phyloP scores from a whole-genome alignment of 2,888 invertebrate species.

The Yponomeuta sedellus region DNA sequence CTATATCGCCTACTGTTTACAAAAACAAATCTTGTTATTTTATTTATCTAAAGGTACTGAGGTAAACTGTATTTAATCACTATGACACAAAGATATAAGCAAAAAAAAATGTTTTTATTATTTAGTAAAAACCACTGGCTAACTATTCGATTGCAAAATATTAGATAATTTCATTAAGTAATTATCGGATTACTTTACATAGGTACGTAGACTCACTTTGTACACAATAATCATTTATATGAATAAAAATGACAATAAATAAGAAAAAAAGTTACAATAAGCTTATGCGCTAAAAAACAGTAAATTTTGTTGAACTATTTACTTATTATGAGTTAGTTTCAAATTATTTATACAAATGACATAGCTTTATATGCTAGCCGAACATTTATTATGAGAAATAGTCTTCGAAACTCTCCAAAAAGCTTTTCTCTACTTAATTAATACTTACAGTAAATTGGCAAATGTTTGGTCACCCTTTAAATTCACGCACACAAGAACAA shows the following conservation, averaged over 20 bases:
- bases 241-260: not conserved
- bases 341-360: slow-evolving; percentile 7
- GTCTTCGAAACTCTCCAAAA: slow-evolving; percentile 37
- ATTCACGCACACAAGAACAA: slow-evolving; percentile 2
- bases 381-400: slow-evolving; percentile 22
- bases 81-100: not conserved
- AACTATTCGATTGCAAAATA: slow-evolving; percentile 13
- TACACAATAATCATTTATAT: slow-evolving; percentile 3
- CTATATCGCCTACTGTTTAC: not conserved
- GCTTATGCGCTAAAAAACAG: slow-evolving; percentile 2
- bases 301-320: not conserved
- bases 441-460: slow-evolving; percentile 3
- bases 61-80: slow-evolving; percentile 20
- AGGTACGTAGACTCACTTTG: slow-evolving; percentile 13
- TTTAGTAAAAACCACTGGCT: not conserved
- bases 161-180: not conserved
- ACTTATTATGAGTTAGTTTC: not conserved
- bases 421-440: slow-evolving; percentile 24
- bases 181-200: slow-evolving; percentile 6
- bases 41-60: not conserved
- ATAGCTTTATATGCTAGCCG: slow-evolving; percentile 22
- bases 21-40: not conserved
- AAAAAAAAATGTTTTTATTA: not conserved
- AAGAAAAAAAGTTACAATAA: slow-evolving; percentile 11
- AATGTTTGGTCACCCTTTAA: slow-evolving; percentile 7